Evolutionary conservation across 2,797 vertebrate genomes (phyloP).

Genomic region (Falco naumanni): DNA sequence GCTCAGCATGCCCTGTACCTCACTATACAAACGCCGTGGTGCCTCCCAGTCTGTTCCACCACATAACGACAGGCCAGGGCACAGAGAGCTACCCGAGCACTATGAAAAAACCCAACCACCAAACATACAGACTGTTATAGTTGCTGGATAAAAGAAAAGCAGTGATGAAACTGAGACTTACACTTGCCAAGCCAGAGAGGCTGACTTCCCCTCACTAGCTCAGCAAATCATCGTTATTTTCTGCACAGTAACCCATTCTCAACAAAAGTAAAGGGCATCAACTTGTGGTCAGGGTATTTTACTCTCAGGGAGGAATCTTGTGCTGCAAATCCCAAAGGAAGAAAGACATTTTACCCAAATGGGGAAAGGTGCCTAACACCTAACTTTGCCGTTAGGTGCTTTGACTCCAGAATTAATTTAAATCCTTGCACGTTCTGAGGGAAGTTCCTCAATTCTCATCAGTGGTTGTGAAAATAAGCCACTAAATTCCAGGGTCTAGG

Average conservation of each 20-base stretch:
- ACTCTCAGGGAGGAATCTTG: background rate
- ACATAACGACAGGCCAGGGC: background rate
- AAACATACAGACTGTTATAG: background rate
- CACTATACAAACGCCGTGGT: rapidly evolving
- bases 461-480: background rate
- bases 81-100: background rate
- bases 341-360: background rate
- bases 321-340: background rate
- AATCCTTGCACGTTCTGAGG: background rate
- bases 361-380: background rate
- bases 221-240: background rate
- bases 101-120: background rate
- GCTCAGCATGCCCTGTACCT: background rate
- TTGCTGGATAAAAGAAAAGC: background rate
- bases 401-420: background rate
- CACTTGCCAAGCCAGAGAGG: background rate
- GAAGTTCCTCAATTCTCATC: background rate
- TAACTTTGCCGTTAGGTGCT: background rate
- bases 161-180: background rate
- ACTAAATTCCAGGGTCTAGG: background rate
- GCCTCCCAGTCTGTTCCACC: background rate
- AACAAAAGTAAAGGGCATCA: background rate
- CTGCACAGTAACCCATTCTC: background rate
- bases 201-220: background rate
- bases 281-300: background rate